Percentiles rank a stretch among this genome's conserved stretches.
Conservation (phyloP, 2,888 invertebrate species). For the Xanthorhoe spadicearia region DNA sequence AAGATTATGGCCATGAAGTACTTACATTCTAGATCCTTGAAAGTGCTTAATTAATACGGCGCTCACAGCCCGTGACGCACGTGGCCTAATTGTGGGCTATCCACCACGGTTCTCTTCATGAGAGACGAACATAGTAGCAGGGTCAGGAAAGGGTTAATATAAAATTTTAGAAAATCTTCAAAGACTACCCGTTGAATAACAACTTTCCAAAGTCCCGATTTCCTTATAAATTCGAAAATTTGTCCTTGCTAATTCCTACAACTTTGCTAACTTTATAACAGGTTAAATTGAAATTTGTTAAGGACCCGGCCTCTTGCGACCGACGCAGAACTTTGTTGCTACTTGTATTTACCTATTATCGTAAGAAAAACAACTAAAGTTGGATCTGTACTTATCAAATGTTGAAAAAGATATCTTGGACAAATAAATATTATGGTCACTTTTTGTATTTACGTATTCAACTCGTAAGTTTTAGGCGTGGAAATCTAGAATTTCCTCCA, state of each 20-base stretch:
- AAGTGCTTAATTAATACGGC: too few relatives aligned
- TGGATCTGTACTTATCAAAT: background rate
- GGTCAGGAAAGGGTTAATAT: too few relatives aligned
- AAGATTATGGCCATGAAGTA: too few relatives aligned
- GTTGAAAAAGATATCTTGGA: background rate
- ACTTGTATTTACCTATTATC: conserved; percentile 28
- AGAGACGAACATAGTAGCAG: too few relatives aligned
- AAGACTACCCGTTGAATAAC: conserved; percentile 9
- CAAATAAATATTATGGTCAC: too few relatives aligned
- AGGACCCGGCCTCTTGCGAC: conserved; percentile 54
- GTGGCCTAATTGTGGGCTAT: too few relatives aligned
- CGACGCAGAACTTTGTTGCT: conserved; percentile 33
- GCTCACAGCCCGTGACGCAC: too few relatives aligned
- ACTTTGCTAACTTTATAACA: conserved; percentile 70
- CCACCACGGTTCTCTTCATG: too few relatives aligned
- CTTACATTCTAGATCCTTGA: too few relatives aligned
- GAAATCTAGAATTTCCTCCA: too few relatives aligned
- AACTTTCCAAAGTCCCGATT: conserved; percentile 12
- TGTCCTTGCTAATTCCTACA: conserved; percentile 64
- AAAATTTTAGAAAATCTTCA: background rate
- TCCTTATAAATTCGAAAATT: conserved; percentile 50
- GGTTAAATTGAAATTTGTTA: conserved; percentile 77
- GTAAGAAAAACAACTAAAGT: conserved; percentile 41
- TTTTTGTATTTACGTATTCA: too few relatives aligned
- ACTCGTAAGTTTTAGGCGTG: too few relatives aligned